phyloP scores from a whole-genome alignment of 2,888 invertebrate genomes.

The Lasioglossum vierecki region DNA sequence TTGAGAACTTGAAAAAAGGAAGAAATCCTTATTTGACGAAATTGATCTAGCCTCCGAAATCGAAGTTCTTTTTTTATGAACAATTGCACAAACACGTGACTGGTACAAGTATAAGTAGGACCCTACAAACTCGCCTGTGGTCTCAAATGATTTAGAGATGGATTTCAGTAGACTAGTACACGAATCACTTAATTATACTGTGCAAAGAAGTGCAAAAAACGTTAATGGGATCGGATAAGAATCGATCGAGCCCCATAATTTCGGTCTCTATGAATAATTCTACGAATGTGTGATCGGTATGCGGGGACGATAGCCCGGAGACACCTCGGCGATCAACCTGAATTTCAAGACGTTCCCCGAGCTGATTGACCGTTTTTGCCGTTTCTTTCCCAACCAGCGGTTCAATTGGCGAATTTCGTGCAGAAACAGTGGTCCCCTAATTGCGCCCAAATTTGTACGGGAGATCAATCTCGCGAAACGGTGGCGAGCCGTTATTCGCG shows the following conservation, averaged over 20 bases:
- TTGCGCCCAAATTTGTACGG: constrained; percentile 7
- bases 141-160: neutral
- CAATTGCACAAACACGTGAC: neutral
- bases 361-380: constrained; percentile 5
- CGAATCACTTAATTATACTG: constrained; percentile 4
- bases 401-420: neutral
- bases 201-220: neutral
- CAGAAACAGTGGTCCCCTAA: constrained; percentile 14
- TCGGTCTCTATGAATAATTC: constrained; percentile 3
- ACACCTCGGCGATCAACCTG: constrained; percentile 1
- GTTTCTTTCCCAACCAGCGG: constrained; percentile 10
- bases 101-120: neutral
- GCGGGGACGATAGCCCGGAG: neutral
- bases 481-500: constrained; percentile 17
- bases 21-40: neutral
- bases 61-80: neutral
- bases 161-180: neutral
- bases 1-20: neutral
- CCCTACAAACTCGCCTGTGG: neutral
- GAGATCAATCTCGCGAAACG: constrained; percentile 33
- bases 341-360: neutral
- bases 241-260: neutral
- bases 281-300: neutral
- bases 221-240: neutral
- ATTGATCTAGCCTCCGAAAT: neutral